phyloP scores from a whole-genome alignment of 2,888 invertebrate species.

The Drosophila fungiperda region DNA sequence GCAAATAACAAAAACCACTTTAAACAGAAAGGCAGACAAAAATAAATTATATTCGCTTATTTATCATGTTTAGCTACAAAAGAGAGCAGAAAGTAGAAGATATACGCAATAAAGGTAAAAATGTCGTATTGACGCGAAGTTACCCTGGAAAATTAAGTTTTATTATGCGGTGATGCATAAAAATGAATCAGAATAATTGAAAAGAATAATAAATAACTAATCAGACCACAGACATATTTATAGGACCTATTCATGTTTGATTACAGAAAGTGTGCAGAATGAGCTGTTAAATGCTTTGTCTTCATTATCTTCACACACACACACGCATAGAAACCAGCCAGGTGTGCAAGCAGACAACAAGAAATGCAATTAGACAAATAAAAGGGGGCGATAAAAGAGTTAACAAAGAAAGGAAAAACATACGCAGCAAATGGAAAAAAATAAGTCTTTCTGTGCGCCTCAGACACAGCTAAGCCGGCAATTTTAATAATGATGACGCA shows the following conservation, averaged over 20 bases:
- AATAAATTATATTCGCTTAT: constrained; percentile 65
- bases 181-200: background rate
- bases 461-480: constrained; percentile 51
- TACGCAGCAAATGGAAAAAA: background rate
- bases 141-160: constrained; percentile 1
- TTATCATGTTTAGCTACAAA: constrained; percentile 33
- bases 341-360: constrained; percentile 20
- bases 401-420: constrained; percentile 4
- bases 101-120: constrained; percentile 4
- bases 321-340: background rate
- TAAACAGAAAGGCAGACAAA: constrained; percentile 40
- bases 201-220: background rate
- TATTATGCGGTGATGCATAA: background rate
- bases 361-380: constrained; percentile 37
- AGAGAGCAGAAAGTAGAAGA: constrained; percentile 9
- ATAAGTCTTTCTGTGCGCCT: constrained; percentile 9
- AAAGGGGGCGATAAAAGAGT: constrained; percentile 9
- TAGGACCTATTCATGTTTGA: background rate
- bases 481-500: constrained; percentile 74
- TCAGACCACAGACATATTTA: background rate
- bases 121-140: background rate
- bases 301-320: background rate
- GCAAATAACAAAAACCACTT: constrained; percentile 13
- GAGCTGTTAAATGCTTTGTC: background rate
- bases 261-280: background rate